phyloP scores from a whole-genome alignment of 2,888 invertebrate genomes.

The Pseudococcus longispinus region DNA sequence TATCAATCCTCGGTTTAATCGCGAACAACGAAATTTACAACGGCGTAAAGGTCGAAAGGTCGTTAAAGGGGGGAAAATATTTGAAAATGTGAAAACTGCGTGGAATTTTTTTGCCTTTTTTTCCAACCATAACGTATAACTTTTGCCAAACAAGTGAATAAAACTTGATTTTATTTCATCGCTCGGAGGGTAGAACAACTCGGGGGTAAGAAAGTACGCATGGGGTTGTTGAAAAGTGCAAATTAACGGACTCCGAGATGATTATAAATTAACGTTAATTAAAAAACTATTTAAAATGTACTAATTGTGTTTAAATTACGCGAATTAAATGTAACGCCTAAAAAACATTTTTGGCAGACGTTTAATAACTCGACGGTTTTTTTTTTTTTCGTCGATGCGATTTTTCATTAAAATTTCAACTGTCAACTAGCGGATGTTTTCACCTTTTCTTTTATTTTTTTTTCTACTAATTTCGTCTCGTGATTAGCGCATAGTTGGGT shows the following conservation, averaged over 20 bases:
- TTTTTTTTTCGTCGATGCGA: background rate
- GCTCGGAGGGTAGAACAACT: background rate
- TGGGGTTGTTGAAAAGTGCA: background rate
- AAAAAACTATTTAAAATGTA: conserved; percentile 26
- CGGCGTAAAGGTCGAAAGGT: background rate
- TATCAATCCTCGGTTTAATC: background rate
- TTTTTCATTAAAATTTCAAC: background rate
- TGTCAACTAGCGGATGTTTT: background rate
- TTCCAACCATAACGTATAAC: background rate
- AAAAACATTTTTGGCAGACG: conserved; percentile 18
- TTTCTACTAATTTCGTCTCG: background rate
- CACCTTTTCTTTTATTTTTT: background rate
- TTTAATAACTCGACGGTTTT: background rate
- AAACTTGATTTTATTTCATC: background rate
- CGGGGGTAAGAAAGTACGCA: background rate
- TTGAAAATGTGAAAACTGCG: background rate
- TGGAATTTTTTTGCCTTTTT: background rate
- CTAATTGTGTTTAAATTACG: conserved; percentile 9
- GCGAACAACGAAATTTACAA: background rate
- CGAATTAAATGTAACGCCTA: conserved; percentile 22
- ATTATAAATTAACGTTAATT: conserved; percentile 18
- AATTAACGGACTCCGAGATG: background rate
- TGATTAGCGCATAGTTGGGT: background rate
- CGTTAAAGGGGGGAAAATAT: background rate
- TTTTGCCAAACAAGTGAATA: background rate